Evolutionary conservation across 2,797 vertebrate species (phyloP).

Genomic region (Cynodonichthys magdalenae): DNA sequence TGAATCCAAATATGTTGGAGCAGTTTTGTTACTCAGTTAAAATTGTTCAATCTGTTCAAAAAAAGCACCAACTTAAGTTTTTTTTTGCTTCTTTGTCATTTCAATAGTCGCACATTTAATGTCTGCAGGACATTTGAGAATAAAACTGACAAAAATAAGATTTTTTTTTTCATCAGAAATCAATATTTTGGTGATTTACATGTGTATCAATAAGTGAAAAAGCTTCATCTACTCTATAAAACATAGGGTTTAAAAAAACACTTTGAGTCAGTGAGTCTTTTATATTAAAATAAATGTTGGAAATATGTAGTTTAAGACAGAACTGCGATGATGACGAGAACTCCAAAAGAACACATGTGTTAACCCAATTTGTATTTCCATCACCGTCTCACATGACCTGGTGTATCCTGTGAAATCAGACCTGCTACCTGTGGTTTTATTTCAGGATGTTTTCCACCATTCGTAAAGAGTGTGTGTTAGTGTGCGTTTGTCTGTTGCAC

Average conservation of each 20-base stretch:
- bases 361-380: conserved; percentile 77
- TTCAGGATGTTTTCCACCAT: conserved; percentile 84
- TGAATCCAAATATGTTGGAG: too few species aligned
- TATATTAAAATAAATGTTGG: too few species aligned
- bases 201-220: neutral
- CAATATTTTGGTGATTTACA: too few species aligned
- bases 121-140: neutral
- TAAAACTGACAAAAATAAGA: neutral
- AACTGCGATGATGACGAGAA: conserved; percentile 16
- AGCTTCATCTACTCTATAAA: conserved; percentile 27
- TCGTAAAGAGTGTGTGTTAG: conserved; percentile 43
- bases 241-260: conserved; percentile 8
- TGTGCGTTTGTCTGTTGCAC: conserved; percentile 23
- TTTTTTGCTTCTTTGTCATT: too few species aligned
- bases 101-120: too few species aligned
- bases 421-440: conserved; percentile 79
- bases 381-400: conserved; percentile 78
- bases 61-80: neutral
- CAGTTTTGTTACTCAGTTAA: too few species aligned
- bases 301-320: neutral
- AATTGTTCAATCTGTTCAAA: neutral
- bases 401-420: conserved; percentile 80
- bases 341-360: conserved; percentile 47
- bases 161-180: neutral
- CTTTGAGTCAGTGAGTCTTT: too few species aligned